Conservation (phyloP, 2,113 vertebrate species). For the Edolisoma coerulescens region DNA sequence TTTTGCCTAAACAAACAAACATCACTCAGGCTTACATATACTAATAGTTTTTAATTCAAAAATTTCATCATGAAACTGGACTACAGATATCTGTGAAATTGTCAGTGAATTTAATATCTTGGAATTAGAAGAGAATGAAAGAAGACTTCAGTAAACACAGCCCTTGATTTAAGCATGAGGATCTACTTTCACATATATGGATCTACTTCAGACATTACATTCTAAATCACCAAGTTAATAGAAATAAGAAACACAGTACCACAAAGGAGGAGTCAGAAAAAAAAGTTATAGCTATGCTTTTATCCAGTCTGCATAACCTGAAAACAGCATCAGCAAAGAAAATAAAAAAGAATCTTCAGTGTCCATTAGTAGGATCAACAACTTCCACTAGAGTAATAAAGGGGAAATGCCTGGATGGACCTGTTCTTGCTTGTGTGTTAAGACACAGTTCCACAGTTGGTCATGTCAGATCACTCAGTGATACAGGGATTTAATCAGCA, state of each 20-base stretch:
- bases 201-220: not conserved
- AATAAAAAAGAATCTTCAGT: not conserved
- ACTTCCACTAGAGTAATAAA: not conserved
- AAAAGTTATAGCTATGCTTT: not conserved
- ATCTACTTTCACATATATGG: not conserved
- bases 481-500: not conserved
- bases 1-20: not conserved
- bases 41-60: not conserved
- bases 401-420: not conserved
- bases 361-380: not conserved
- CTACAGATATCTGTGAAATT: not conserved
- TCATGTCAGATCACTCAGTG: not conserved
- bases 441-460: not conserved
- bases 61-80: not conserved
- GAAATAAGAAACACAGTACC: not conserved
- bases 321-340: not conserved
- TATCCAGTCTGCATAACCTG: not conserved
- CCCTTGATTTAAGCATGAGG: not conserved
- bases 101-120: not conserved
- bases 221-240: not conserved
- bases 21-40: not conserved
- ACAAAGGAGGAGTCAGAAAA: not conserved
- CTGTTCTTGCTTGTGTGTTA: not conserved
- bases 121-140: not conserved
- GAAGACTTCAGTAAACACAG: not conserved